A percentile compares a stretch with the other conserved stretches of the same genome.
Conservation (phyloP, 2,113 vertebrate genomes). For the Clarias batrachus region DNA sequence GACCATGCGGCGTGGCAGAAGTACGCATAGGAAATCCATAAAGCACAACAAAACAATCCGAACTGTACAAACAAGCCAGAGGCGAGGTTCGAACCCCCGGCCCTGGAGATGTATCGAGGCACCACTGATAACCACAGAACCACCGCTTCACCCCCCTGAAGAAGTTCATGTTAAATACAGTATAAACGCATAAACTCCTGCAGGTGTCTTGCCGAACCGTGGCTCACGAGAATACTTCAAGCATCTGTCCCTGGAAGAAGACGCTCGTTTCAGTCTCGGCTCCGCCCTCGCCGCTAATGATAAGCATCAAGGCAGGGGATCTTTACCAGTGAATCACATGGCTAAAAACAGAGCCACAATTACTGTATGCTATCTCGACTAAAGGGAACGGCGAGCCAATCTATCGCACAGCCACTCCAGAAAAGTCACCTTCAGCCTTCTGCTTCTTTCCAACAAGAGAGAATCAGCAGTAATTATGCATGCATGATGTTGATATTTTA, state of each 20-base stretch:
- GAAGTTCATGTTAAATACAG: background rate
- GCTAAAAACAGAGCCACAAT: constrained; percentile 39
- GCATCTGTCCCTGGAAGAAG: constrained; percentile 10
- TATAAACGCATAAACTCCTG: background rate
- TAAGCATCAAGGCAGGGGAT: constrained; percentile 14
- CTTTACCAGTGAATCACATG: constrained; percentile 21
- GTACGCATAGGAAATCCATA: too few relatives aligned
- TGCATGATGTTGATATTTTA: constrained; percentile 53
- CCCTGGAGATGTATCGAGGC: too few relatives aligned
- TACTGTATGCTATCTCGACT: constrained; percentile 15
- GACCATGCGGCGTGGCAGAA: too few relatives aligned
- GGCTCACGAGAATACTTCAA: background rate
- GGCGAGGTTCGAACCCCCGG: too few relatives aligned
- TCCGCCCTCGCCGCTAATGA: constrained; percentile 14
- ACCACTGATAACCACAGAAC: too few relatives aligned
- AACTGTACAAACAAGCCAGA: too few relatives aligned
- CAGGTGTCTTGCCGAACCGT: background rate
- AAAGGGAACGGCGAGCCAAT: constrained; percentile 6
- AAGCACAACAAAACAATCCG: too few relatives aligned
- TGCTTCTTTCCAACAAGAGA: constrained; percentile 34
- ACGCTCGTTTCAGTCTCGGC: background rate
- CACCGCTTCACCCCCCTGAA: background rate
- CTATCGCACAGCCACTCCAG: constrained; percentile 18
- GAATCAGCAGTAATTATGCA: constrained; percentile 53
- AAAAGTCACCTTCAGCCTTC: constrained; percentile 58